phyloP scores from a whole-genome alignment of 1,140 invertebrate genomes.

The Thaumatotibia leucotreta region DNA sequence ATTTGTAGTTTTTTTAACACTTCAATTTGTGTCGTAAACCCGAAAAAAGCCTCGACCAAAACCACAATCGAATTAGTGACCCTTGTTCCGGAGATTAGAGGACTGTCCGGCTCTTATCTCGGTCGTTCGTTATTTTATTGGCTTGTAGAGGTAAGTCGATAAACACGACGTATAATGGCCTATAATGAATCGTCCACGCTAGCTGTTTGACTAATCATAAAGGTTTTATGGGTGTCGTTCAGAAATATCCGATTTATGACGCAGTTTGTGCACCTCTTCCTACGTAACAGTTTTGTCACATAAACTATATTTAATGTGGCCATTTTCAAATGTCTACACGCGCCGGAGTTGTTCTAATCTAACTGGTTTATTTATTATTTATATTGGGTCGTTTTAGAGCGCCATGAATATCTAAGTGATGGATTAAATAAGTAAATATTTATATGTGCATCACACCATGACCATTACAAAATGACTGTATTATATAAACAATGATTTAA shows the following conservation, averaged over 20 bases:
- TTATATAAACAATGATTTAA: background rate
- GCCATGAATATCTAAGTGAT: background rate
- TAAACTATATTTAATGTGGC: constrained; percentile 35
- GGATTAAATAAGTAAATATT: background rate
- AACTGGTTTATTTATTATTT: background rate
- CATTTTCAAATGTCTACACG: constrained; percentile 16
- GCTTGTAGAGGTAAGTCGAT: constrained; percentile 72
- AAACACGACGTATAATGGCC: constrained; percentile 74
- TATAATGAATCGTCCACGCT: constrained; percentile 72
- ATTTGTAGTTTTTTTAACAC: constrained; percentile 76
- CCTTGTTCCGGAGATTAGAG: constrained; percentile 75
- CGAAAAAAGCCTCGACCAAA: constrained; percentile 69
- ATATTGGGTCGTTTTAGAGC: background rate
- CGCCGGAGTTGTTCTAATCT: background rate
- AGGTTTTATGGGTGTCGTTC: constrained; percentile 70
- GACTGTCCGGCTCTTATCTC: constrained; percentile 71
- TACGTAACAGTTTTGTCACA: constrained; percentile 36
- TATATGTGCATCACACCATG: background rate
- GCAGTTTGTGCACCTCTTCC: constrained; percentile 23
- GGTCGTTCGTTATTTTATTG: constrained; percentile 76
- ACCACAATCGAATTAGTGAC: constrained; percentile 77
- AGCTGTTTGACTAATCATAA: constrained; percentile 74
- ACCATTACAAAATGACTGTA: background rate
- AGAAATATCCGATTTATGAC: constrained; percentile 56
- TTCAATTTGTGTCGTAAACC: constrained; percentile 74